A percentile compares a stretch with the other conserved stretches of the same genome.
phyloP scores from a whole-genome alignment of 2,888 invertebrate genomes.

The Allacma fusca region DNA sequence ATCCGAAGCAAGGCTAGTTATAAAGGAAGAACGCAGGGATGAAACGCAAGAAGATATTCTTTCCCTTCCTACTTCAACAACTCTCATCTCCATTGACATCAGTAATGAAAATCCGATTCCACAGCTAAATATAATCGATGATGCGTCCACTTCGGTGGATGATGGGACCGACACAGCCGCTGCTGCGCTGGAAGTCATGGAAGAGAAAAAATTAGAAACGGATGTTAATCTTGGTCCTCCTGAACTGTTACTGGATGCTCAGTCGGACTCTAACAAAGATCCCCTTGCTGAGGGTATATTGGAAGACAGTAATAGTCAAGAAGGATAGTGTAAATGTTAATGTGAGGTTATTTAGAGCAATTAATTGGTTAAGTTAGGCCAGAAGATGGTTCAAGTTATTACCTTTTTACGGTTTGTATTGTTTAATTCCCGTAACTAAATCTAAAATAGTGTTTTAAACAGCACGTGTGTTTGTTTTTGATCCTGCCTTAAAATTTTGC shows the following conservation, averaged over 20 bases:
- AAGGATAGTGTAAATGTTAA: background rate
- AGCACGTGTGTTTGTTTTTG: too few relatives aligned
- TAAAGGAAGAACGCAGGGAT: background rate
- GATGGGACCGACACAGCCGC: background rate
- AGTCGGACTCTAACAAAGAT: background rate
- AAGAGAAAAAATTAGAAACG: background rate
- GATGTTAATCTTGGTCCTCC: slow-evolving; percentile 13
- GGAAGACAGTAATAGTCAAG: background rate
- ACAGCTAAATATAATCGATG: background rate
- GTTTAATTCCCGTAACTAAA: too few relatives aligned
- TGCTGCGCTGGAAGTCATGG: background rate
- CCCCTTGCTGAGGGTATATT: background rate
- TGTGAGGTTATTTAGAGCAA: slow-evolving; percentile 1
- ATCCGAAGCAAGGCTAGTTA: background rate
- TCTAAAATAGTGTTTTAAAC: too few relatives aligned
- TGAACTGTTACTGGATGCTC: background rate
- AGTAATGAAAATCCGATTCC: slow-evolving; percentile 5
- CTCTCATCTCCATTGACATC: slow-evolving; percentile 26
- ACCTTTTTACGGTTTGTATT: background rate
- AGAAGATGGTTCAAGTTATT: background rate
- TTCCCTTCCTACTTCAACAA: background rate
- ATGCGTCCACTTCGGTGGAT: background rate
- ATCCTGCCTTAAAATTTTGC: too few relatives aligned
- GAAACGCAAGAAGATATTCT: background rate
- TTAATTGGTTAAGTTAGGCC: background rate